Conservation (phyloP, 2,797 vertebrate genomes). For the Centropyge bicolor region DNA sequence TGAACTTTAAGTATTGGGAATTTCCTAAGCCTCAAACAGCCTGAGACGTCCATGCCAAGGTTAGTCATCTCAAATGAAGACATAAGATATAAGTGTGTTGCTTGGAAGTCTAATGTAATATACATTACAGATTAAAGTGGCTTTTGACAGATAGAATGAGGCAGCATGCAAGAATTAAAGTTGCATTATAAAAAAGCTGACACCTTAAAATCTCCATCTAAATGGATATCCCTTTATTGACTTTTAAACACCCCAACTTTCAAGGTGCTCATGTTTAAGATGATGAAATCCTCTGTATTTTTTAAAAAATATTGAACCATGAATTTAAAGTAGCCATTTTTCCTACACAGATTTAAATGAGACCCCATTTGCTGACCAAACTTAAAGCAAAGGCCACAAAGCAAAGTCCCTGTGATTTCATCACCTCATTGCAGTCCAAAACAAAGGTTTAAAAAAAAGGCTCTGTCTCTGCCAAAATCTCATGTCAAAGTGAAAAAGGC, state of each 20-base stretch:
- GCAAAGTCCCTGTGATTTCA: conserved; percentile 31
- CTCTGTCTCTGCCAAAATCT: conserved; percentile 50
- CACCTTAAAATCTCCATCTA: background rate
- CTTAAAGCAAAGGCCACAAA: conserved; percentile 23
- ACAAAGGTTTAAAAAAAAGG: conserved; percentile 4
- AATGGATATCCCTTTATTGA: background rate
- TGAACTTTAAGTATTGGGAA: conserved; percentile 35
- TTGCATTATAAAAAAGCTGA: background rate
- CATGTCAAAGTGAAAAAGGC: conserved; percentile 38
- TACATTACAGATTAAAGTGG: conserved; percentile 13
- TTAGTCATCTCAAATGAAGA: conserved; percentile 33
- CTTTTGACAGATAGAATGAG: background rate
- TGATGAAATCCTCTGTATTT: conserved; percentile 1
- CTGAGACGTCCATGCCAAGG: conserved; percentile 3
- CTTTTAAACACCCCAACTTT: background rate
- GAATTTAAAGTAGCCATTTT: conserved; percentile 5
- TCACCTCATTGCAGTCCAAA: conserved; percentile 13
- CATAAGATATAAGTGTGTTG: background rate
- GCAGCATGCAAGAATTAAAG: background rate
- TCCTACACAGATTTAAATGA: background rate
- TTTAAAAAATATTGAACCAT: background rate
- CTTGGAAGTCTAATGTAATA: conserved; percentile 14
- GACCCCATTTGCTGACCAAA: background rate
- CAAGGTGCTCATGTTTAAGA: background rate
- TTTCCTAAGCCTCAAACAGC: conserved; percentile 42